Base-by-base conservation (phyloP, 2,888 invertebrate species). In the Synergus itoensis region DNA sequence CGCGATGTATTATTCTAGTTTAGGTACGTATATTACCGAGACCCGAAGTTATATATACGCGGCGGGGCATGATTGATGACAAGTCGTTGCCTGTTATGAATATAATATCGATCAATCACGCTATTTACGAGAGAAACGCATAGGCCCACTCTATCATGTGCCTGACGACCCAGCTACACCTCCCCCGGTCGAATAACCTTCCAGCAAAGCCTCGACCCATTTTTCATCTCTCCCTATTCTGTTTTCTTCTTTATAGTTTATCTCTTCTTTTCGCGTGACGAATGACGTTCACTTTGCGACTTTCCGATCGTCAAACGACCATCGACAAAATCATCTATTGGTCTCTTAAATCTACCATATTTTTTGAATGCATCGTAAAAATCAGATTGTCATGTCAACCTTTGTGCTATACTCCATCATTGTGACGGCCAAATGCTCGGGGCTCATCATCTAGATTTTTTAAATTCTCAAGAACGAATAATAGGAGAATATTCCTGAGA, bases 91-190 rank as follows among this genome's bases (percentile, higher is more conserved):
- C 87, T 89, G 88, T 89, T 90, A 91, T 91, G 91, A 91, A 91
- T 91, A 90, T 90, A 91, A 91, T 91, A 91, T 91, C 91, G 90
- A 91, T 91, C 91, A 90, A 91, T 91, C 91, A 91, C 88, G 88
- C 89, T 90, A 91, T 91, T 91, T 91, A 91, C 89, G 88, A 87
- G 90, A 87, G 88, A 88, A 91, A 89, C 86, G 91, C 89, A 88
- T 89, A 88, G 89, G 88, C 89, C 87, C 89, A 87, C 89, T 91
- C 89, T 90, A 90, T 91, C 90, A 90, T 90, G 85, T 85, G 86
- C 86, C 86, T 43, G 76, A 36, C 48, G 69, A 69, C 16, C 69
- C 36, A 69, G 45, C 28, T 69, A 53, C 48, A 28, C 69, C 69
- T 48, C 69, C 69, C 28, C 69, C 48, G 36, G 28, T 69, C 28